A percentile compares a stretch with the other conserved stretches of the same genome.
Conservation (phyloP, 2,113 vertebrate species). For the Leuciscus idus region DNA sequence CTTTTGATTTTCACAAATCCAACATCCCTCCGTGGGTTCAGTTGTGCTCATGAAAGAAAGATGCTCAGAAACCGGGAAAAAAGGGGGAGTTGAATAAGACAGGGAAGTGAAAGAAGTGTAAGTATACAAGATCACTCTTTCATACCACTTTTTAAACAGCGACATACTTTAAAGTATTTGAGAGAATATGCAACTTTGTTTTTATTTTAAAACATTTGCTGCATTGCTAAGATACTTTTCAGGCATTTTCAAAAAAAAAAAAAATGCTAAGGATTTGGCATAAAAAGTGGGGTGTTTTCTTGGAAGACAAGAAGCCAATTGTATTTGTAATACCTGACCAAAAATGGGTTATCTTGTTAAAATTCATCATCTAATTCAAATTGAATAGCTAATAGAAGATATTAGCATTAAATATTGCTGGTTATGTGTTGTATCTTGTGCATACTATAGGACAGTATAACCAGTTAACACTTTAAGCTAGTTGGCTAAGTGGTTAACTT, state of each 20-base stretch:
- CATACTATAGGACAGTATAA: background rate
- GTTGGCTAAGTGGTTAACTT: background rate
- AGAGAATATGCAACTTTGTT: background rate
- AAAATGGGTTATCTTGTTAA: background rate
- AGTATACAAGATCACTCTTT: background rate
- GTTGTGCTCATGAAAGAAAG: constrained; percentile 12
- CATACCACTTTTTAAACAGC: background rate
- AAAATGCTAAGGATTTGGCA: background rate
- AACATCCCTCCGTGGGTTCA: constrained; percentile 34
- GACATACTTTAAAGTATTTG: background rate
- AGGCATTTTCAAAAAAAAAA: background rate
- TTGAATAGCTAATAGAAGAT: background rate
- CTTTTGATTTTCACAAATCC: constrained; percentile 60
- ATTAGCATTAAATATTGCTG: background rate
- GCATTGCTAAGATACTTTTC: background rate
- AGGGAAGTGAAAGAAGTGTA: background rate
- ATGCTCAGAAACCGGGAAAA: constrained; percentile 13
- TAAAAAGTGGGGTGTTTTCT: too few relatives aligned
- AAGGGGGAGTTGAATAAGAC: background rate
- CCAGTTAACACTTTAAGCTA: background rate
- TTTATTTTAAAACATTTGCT: background rate
- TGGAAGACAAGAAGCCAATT: too few relatives aligned
- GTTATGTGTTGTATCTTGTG: background rate
- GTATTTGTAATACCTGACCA: background rate
- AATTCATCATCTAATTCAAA: background rate